phyloP scores from a whole-genome alignment of 1,140 invertebrate species.

The Thaumetopoea pityocampa region DNA sequence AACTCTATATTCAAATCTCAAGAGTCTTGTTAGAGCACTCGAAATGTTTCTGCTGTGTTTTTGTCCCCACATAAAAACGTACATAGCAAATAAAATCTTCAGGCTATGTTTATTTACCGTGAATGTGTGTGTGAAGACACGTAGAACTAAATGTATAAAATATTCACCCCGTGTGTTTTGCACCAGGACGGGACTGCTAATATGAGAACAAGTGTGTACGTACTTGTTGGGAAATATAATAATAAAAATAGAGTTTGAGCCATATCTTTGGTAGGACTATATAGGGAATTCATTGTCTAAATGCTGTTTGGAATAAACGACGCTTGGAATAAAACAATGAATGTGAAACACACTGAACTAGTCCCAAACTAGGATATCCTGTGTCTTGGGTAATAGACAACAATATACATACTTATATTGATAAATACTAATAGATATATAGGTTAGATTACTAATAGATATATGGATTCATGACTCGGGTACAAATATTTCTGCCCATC shows the following conservation, averaged over 20 bases:
- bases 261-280: constrained; percentile 8
- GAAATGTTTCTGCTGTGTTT: constrained; percentile 18
- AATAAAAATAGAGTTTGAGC: constrained; percentile 41
- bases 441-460: too few species aligned
- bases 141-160: constrained; percentile 29
- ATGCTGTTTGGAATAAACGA: too few species aligned
- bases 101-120: constrained; percentile 18
- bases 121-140: constrained; percentile 9
- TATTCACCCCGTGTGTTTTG: constrained; percentile 44
- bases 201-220: constrained; percentile 33
- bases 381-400: too few species aligned
- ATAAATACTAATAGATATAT: too few species aligned
- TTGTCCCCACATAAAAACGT: constrained; percentile 12
- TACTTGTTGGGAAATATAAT: constrained; percentile 44
- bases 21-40: constrained; percentile 23
- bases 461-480: too few species aligned
- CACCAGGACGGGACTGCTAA: constrained; percentile 31
- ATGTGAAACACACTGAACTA: too few species aligned
- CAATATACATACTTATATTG: too few species aligned
- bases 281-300: constrained; percentile 6
- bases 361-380: too few species aligned
- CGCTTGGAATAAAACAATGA: too few species aligned
- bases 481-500: too few species aligned
- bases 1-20: constrained; percentile 15
- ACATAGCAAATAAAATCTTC: constrained; percentile 15